These are phyloP conservation scores for Ladona fulva DNA, from an alignment of 1,140 invertebrate species.

Conservation along the genomic window DNA sequence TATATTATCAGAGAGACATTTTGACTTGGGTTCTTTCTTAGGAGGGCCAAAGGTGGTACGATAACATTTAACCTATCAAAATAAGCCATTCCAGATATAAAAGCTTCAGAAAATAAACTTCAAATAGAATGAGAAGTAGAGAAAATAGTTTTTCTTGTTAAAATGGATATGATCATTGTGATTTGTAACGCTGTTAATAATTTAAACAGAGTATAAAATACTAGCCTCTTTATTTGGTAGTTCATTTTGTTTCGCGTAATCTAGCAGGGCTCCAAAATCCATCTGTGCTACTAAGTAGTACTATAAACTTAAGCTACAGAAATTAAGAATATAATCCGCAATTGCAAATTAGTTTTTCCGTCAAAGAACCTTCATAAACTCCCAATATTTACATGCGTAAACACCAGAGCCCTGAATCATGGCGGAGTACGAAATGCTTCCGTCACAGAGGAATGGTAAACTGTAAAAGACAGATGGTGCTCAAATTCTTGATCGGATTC, in stretches of 20 bases:
- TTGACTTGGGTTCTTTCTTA: conserved; percentile 64
- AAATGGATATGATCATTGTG: neutral
- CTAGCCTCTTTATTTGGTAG: conserved; percentile 23
- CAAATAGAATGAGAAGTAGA: neutral
- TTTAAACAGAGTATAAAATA: conserved; percentile 13
- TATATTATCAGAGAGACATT: conserved; percentile 61
- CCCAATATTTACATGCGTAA: too few species aligned
- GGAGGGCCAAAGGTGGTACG: conserved; percentile 68
- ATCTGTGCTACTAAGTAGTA: conserved; percentile 6
- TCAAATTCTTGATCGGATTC: too few species aligned
- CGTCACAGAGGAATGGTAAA: too few species aligned
- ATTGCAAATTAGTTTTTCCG: too few species aligned
- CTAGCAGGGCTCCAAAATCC: conserved; percentile 25
- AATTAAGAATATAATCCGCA: too few species aligned
- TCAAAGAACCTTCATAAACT: too few species aligned
- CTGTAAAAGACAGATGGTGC: too few species aligned
- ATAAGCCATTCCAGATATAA: conserved; percentile 17
- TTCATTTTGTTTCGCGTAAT: conserved; percentile 24
- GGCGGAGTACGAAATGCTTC: too few species aligned
- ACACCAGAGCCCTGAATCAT: too few species aligned
- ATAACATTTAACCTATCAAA: conserved; percentile 48
- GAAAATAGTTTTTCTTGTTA: neutral
- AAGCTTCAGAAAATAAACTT: too few species aligned
- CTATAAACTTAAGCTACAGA: too few species aligned
- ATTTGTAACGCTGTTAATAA: neutral